Conservation (phyloP, 2,888 invertebrate genomes). For the Drosophila suboccidentalis region DNA sequence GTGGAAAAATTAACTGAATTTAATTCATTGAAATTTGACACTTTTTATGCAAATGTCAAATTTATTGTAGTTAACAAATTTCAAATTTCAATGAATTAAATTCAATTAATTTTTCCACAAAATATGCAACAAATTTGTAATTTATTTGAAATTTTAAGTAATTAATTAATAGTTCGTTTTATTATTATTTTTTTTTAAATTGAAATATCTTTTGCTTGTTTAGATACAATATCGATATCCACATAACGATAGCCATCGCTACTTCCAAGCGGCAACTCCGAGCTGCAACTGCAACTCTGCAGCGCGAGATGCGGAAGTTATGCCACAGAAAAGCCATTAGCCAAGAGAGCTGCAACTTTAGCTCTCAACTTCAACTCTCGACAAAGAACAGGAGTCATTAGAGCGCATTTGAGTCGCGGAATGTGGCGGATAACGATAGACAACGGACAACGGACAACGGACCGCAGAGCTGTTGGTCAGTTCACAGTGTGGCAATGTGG, state of each 20-base stretch:
- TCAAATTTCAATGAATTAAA: too few species aligned
- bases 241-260: background rate
- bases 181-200: too few species aligned
- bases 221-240: background rate
- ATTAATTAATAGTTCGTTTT: too few species aligned
- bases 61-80: too few species aligned
- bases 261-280: background rate
- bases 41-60: too few species aligned
- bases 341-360: conserved; percentile 28
- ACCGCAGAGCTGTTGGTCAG: background rate
- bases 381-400: conserved; percentile 82
- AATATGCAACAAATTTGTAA: too few species aligned
- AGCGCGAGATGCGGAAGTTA: conserved; percentile 70
- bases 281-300: background rate
- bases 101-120: too few species aligned
- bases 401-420: conserved; percentile 79
- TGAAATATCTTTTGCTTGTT: too few species aligned
- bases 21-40: too few species aligned
- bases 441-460: too few species aligned
- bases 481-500: conserved; percentile 6
- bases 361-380: conserved; percentile 22
- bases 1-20: too few species aligned
- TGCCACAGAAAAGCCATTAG: conserved; percentile 59
- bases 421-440: conserved; percentile 55
- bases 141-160: too few species aligned